phyloP scores from a whole-genome alignment of 2,888 invertebrate genomes.

The Yponomeuta sedellus region DNA sequence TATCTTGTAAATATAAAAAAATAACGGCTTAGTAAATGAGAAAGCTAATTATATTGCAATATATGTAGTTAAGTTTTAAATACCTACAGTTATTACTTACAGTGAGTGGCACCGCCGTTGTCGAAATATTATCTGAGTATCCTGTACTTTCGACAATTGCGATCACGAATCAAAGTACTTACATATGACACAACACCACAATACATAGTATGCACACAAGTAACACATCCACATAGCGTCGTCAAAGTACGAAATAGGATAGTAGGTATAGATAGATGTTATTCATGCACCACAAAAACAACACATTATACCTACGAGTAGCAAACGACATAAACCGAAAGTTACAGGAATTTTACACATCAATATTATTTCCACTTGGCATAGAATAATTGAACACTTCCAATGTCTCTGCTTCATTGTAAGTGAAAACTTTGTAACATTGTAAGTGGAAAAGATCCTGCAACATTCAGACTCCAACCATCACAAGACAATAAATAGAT shows the following conservation, averaged over 20 bases:
- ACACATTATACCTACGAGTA: slow-evolving; percentile 32
- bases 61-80: too few relatives aligned
- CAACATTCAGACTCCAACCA: too few relatives aligned
- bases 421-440: too few relatives aligned
- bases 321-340: neutral
- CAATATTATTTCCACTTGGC: too few relatives aligned
- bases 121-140: slow-evolving; percentile 35
- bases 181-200: slow-evolving; percentile 62
- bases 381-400: too few relatives aligned
- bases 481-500: too few relatives aligned
- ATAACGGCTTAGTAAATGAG: slow-evolving; percentile 8
- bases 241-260: slow-evolving; percentile 20
- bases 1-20: neutral
- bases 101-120: slow-evolving; percentile 45
- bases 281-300: slow-evolving; percentile 71
- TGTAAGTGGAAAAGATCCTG: too few relatives aligned
- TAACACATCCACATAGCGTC: too few relatives aligned
- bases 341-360: neutral
- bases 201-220: slow-evolving; percentile 26
- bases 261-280: slow-evolving; percentile 58
- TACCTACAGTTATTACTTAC: slow-evolving; percentile 37
- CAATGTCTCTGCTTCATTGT: too few relatives aligned
- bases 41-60: slow-evolving; percentile 1
- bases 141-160: slow-evolving; percentile 56
- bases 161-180: slow-evolving; percentile 28